Conservation (phyloP, 23 tunicate genomes). For the Pegea sp. region DNA sequence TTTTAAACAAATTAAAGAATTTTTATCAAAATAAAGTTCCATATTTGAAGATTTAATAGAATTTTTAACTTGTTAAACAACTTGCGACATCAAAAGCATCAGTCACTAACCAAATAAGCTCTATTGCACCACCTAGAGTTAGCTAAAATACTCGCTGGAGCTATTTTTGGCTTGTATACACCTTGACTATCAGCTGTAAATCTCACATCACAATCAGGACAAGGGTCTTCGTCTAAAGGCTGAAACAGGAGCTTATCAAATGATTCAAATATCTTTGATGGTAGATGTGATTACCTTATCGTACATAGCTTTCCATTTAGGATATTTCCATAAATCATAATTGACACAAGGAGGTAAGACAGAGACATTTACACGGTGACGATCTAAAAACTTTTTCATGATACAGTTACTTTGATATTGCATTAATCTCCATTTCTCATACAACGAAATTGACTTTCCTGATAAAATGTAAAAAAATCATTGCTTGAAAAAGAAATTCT, state of each 20-base stretch:
- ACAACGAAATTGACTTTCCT: conserved; percentile 93
- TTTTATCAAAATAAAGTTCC: too few species aligned
- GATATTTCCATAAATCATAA: conserved; percentile 91
- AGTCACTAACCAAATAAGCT: conserved; percentile 45
- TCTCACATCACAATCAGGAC: conserved; percentile 99
- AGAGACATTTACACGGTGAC: conserved; percentile 72
- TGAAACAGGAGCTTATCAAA: too few species aligned
- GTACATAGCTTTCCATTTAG: conserved; percentile 76
- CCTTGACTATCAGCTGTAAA: conserved; percentile 67
- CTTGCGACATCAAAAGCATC: too few species aligned
- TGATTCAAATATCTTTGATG: not conserved
- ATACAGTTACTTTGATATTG: conserved; percentile 93
- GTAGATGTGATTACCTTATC: conserved; percentile 23
- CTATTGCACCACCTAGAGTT: conserved; percentile 66
- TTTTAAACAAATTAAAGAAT: too few species aligned
- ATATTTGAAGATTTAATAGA: too few species aligned
- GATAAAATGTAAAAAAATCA: not conserved
- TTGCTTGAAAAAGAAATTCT: not conserved
- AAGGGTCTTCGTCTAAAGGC: conserved; percentile 99
- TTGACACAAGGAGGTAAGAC: conserved; percentile 96
- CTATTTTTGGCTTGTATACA: conserved; percentile 63
- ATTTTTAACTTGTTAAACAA: too few species aligned
- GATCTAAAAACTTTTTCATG: conserved; percentile 91
- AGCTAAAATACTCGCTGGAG: conserved; percentile 80
- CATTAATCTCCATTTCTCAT: conserved; percentile 98